phyloP scores from a whole-genome alignment of 1,140 invertebrate species.

The Trichomalopsis sarcophagae region DNA sequence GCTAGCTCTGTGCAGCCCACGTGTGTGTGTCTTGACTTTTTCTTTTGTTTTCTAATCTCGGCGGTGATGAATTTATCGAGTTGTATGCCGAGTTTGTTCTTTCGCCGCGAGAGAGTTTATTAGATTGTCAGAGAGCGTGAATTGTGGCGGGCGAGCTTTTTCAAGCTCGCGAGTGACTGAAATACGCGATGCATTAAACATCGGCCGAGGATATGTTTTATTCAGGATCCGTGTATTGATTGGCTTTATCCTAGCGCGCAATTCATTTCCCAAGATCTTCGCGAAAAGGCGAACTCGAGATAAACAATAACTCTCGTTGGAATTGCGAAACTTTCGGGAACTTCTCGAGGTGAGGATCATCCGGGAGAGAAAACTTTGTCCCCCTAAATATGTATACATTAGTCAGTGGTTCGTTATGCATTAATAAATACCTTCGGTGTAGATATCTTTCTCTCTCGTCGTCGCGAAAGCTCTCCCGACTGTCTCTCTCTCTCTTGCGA shows the following conservation, averaged over 20 bases:
- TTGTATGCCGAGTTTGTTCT: not conserved
- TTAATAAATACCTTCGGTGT: not conserved
- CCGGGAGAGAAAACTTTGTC: not conserved
- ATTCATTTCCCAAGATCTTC: not conserved
- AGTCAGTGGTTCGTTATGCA: not conserved
- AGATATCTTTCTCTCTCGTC: not conserved
- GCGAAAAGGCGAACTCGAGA: not conserved
- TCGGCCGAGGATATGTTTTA: not conserved
- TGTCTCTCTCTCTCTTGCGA: not conserved
- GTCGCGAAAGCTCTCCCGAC: no score
- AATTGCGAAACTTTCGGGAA: no score
- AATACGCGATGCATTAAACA: not conserved
- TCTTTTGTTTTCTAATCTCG: conserved; percentile 18
- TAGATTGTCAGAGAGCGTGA: conserved; percentile 6
- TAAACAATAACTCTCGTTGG: not conserved
- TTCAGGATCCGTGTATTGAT: not conserved
- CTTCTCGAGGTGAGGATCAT: not conserved
- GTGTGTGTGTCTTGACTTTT: not conserved
- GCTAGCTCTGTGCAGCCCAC: no score
- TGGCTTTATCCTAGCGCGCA: not conserved
- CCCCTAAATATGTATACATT: not conserved
- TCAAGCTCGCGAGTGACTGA: not conserved
- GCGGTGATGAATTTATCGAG: conserved; percentile 36
- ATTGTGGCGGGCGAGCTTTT: not conserved
- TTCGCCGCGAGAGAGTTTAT: not conserved